Percentiles rank a stretch among this genome's conserved stretches.
phyloP scores from a whole-genome alignment of 2,113 vertebrate species.

The Brienomyrus longianalis region DNA sequence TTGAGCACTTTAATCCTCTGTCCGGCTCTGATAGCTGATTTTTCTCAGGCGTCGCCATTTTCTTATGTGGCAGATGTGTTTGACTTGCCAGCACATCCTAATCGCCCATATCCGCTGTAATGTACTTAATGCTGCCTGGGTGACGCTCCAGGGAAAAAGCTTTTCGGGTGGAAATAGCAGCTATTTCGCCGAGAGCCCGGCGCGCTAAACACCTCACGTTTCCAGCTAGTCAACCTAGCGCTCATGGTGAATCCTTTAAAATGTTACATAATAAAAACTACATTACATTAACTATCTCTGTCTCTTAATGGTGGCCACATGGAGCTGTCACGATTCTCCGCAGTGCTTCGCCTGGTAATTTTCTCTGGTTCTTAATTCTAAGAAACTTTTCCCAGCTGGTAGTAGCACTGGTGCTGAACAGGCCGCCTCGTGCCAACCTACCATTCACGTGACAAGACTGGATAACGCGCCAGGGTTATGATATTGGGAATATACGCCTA shows the following conservation, averaged over 20 bases:
- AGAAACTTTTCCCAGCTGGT: neutral
- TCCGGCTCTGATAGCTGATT: neutral
- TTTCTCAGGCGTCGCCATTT: neutral
- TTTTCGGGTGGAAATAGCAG: neutral
- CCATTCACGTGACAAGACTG: neutral
- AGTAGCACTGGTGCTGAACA: neutral
- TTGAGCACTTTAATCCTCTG: neutral
- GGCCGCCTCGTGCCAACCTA: neutral
- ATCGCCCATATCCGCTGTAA: neutral
- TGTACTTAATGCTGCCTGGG: neutral
- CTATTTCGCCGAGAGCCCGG: neutral
- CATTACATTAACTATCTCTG: neutral
- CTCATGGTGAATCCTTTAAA: neutral
- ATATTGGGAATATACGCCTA: neutral
- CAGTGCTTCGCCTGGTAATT: neutral
- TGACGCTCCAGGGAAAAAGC: neutral
- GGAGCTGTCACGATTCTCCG: neutral
- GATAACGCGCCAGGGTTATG: neutral
- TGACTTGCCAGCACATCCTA: neutral
- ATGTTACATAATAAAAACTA: neutral
- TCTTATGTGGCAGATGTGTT: neutral
- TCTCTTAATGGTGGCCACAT: neutral
- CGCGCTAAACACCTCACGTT: neutral
- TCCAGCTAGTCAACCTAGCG: neutral
- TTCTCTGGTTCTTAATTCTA: neutral